Percentiles rank a stretch among this genome's conserved stretches.
Conservation (phyloP, 2,797 vertebrate genomes). For the Dendrocincla tyrannina region DNA sequence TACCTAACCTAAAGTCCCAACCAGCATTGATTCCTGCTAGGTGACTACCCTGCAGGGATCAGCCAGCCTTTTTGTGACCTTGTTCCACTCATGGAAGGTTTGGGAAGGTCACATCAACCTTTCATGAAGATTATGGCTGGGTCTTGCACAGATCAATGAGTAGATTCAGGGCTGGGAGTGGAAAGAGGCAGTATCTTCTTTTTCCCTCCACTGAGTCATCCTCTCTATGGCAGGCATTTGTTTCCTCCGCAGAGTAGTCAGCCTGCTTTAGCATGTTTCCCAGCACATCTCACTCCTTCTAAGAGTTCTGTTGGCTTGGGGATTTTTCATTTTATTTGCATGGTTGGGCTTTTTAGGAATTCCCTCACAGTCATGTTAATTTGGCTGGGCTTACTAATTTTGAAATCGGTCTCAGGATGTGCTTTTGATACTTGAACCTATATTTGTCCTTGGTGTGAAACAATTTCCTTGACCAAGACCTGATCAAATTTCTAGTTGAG, state of each 20-base stretch:
- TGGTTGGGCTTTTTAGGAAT: not conserved
- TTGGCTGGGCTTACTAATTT: not conserved
- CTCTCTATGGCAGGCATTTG: not conserved
- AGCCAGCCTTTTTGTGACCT: not conserved
- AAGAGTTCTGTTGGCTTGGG: not conserved
- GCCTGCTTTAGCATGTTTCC: not conserved
- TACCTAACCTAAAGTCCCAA: not conserved
- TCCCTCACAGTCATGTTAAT: not conserved
- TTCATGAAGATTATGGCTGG: not conserved
- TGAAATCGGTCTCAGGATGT: not conserved
- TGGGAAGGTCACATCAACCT: not conserved
- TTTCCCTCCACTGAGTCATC: not conserved
- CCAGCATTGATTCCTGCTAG: not conserved
- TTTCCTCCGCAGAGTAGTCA: not conserved
- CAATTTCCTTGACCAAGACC: not conserved
- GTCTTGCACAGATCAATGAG: not conserved
- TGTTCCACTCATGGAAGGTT: rapidly evolving
- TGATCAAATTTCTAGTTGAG: not conserved
- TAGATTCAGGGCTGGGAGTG: not conserved
- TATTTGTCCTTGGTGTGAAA: not conserved
- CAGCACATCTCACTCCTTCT: not conserved
- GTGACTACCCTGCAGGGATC: rapidly evolving
- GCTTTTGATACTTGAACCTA: not conserved
- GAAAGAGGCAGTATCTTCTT: not conserved
- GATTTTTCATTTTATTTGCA: not conserved